Conservation (phyloP, 2,797 vertebrate species). For the Phrynocephalus forsythii region DNA sequence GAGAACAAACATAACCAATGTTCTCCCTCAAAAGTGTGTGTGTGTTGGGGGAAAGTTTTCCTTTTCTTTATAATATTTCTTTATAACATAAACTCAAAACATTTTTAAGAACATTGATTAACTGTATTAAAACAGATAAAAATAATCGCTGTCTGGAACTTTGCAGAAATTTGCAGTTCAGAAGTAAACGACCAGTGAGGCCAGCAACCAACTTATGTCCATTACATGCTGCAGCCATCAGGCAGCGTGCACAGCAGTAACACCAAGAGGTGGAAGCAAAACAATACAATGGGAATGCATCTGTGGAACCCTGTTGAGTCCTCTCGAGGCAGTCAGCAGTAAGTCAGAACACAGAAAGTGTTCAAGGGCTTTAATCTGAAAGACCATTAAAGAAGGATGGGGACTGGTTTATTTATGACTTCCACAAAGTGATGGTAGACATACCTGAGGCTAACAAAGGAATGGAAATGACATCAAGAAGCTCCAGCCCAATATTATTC, state of each 20-base stretch:
- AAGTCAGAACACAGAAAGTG: not conserved
- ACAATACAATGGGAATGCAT: not conserved
- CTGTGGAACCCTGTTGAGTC: not conserved
- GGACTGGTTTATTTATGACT: not conserved
- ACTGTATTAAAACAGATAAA: constrained; percentile 1
- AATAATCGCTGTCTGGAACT: not conserved
- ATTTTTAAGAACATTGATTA: not conserved
- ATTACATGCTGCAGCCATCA: not conserved
- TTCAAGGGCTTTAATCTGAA: not conserved
- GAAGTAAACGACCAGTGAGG: constrained; percentile 9
- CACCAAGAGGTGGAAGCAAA: not conserved
- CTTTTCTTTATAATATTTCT: not conserved
- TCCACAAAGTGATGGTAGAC: not conserved
- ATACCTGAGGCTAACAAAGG: not conserved
- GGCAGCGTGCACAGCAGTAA: not conserved
- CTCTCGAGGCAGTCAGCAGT: not conserved
- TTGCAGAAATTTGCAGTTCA: not conserved
- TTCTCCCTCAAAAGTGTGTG: too few species aligned
- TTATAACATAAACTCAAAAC: not conserved
- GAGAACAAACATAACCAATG: not conserved
- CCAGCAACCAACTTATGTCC: constrained; percentile 6
- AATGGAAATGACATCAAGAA: not conserved
- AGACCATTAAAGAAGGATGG: not conserved
- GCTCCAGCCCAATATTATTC: not conserved
- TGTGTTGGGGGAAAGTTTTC: too few species aligned